Evolutionary conservation across 2,113 vertebrate species (phyloP), one percentile per base, ranked within the genome.

Genomic region (Sinocyclocheilus rhinocerous): DNA sequence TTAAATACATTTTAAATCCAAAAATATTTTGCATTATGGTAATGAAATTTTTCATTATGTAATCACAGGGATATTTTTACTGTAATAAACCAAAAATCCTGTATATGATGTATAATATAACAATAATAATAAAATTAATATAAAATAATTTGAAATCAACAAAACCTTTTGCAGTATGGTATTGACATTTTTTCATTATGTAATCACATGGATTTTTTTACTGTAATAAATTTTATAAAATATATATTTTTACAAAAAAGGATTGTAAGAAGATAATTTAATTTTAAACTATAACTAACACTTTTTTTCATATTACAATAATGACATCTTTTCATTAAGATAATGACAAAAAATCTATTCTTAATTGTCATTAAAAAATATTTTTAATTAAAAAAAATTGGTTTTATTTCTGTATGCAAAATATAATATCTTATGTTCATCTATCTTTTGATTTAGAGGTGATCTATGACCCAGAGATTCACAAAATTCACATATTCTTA

Each of bases 361-460:
- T 24, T 63, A 63, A 63, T 13, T 63, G 59, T 63, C n/a, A 24
- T 24, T 63, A 24, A 63, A 52, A 4, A 67, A 67, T 16, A 2
- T 29, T 6, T 16, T 9, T 42, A 42, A 20, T n/a, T n/a, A 33
- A 22, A 39, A 4, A 39, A 20, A 39, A 72, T 1, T 12, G 2
- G 2, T 61, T n/a, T 61, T 73, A n/a, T 39, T 73, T 73, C 36
- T 42, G 42, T 73, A 73, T 73, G 70, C 70, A 73, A 73, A 73
- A 73, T 42, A n/a, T 42, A 42, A 22, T 73, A 42, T 22, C 18
- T 36, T 16, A 39, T 39, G 33, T 20, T 16, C 0, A 2, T 39
- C 7, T 70, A 33, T 15, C 65, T 69, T 69, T 69, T 69, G 29
- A 69, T 36, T 36, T 36, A 36, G 29, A 45, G 70, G 36, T 73